A percentile compares a stretch with the other conserved stretches of the same genome.
phyloP scores from a whole-genome alignment of 2,888 invertebrate genomes.

The Dicycla oo region DNA sequence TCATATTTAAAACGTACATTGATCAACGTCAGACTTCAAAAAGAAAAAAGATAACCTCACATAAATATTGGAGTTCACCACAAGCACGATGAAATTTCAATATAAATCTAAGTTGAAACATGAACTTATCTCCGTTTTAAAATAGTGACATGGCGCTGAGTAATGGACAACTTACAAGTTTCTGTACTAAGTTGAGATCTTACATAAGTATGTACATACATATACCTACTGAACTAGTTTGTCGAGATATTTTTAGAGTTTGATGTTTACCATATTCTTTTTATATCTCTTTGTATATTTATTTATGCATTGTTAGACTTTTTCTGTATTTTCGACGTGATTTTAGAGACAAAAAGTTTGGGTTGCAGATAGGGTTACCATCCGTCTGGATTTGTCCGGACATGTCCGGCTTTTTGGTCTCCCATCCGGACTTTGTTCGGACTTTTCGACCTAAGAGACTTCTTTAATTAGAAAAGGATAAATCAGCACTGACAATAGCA shows the following conservation, averaged over 20 bases:
- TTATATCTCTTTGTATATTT: not conserved
- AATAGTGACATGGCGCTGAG: conserved; percentile 47
- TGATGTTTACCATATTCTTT: conserved; percentile 5
- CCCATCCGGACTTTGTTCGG: no score
- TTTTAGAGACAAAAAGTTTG: no score
- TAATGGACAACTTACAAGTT: conserved; percentile 43
- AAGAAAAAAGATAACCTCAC: not conserved
- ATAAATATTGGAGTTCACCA: conserved; percentile 1
- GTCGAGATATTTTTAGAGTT: conserved; percentile 21
- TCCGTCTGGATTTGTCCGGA: no score
- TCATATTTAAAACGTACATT: not conserved
- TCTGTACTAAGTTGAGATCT: conserved; percentile 16
- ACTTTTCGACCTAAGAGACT: no score
- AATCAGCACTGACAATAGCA: no score
- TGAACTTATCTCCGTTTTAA: conserved; percentile 60
- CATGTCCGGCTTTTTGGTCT: no score
- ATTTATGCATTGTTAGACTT: not conserved
- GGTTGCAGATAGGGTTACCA: no score
- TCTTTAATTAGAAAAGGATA: no score
- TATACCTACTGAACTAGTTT: conserved; percentile 15
- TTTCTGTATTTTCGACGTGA: not conserved
- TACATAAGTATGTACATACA: not conserved
- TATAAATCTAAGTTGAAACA: conserved; percentile 35
- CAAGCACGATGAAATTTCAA: conserved; percentile 28
- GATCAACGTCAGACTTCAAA: no score